A percentile compares a stretch with the other conserved stretches of the same genome.
These are phyloP conservation scores for Psylliodes chrysocephalus DNA, from an alignment of 2,888 invertebrate species.

Conservation along the genomic window DNA sequence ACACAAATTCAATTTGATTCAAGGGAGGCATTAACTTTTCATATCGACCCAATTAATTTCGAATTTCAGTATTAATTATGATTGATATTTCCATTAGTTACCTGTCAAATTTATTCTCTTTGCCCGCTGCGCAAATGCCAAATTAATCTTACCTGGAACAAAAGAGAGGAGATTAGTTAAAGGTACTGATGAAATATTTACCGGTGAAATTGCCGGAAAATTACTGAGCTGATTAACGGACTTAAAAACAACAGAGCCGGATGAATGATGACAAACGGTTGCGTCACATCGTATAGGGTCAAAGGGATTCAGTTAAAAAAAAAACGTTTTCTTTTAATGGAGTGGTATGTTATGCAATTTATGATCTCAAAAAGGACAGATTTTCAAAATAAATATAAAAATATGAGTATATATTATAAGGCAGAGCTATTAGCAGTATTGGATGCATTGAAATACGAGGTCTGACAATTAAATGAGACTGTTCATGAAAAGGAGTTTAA, in stretches of 20 bases:
- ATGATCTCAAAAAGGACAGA: too few relatives aligned
- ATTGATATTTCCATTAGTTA: slow-evolving; percentile 51
- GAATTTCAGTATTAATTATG: slow-evolving; percentile 48
- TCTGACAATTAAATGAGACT: too few relatives aligned
- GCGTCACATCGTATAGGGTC: too few relatives aligned
- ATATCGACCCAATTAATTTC: slow-evolving; percentile 50
- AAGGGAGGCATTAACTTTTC: slow-evolving; percentile 43
- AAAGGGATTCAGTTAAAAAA: neutral
- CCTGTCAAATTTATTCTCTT: slow-evolving; percentile 46
- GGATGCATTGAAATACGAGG: too few relatives aligned
- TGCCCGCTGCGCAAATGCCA: slow-evolving; percentile 40
- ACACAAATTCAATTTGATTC: slow-evolving; percentile 41
- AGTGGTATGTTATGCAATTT: too few relatives aligned
- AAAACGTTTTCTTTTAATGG: too few relatives aligned
- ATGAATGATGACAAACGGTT: neutral
- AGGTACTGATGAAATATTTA: slow-evolving; percentile 41
- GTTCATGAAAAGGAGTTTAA: too few relatives aligned
- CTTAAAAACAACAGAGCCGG: neutral
- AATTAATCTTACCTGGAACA: slow-evolving; percentile 53
- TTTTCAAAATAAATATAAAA: too few relatives aligned
- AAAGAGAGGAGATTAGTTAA: slow-evolving; percentile 48
- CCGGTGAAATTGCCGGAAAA: slow-evolving; percentile 31
- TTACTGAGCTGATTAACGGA: slow-evolving; percentile 28
- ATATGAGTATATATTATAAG: too few relatives aligned
- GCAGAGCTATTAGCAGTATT: too few relatives aligned